phyloP scores from a whole-genome alignment of 2,797 vertebrate species.

The Labroides dimidiatus region DNA sequence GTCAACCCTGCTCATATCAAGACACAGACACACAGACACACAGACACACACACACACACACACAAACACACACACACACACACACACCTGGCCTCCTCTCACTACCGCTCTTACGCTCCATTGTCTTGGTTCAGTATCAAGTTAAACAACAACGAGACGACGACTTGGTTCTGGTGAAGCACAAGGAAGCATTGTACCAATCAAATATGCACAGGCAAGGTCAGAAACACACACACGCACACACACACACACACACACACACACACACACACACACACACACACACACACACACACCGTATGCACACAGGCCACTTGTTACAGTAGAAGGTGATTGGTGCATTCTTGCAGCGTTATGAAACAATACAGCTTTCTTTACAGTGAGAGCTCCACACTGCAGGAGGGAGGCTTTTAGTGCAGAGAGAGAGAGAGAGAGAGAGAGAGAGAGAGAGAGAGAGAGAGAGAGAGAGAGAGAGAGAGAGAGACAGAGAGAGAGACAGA shows the following conservation, averaged over 20 bases:
- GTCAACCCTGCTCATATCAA: slow-evolving; percentile 50
- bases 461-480: too few relatives aligned
- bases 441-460: too few relatives aligned
- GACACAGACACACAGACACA: slow-evolving; percentile 16
- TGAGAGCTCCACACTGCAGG: slow-evolving; percentile 9
- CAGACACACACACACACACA: slow-evolving; percentile 17
- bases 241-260: slow-evolving; percentile 10
- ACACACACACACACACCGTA: slow-evolving; percentile 1
- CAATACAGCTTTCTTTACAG: slow-evolving; percentile 33
- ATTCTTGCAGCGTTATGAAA: slow-evolving; percentile 19
- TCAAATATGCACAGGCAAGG: slow-evolving; percentile 7
- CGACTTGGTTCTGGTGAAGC: background rate
- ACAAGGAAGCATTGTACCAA: background rate
- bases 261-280: background rate
- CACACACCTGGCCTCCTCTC: slow-evolving; percentile 6
- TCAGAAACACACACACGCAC: slow-evolving; percentile 1
- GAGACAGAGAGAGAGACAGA: too few relatives aligned
- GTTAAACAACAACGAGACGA: background rate
- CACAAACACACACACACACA: slow-evolving; percentile 10
- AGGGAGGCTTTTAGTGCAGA: slow-evolving; percentile 22
- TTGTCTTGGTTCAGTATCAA: slow-evolving; percentile 9
- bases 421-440: background rate
- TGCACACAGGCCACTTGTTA: slow-evolving; percentile 31
- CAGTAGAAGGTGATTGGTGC: slow-evolving; percentile 26
- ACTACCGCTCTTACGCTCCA: background rate